Base-by-base conservation (phyloP, 2,113 vertebrate genomes). In the Phaetusa simplex region DNA sequence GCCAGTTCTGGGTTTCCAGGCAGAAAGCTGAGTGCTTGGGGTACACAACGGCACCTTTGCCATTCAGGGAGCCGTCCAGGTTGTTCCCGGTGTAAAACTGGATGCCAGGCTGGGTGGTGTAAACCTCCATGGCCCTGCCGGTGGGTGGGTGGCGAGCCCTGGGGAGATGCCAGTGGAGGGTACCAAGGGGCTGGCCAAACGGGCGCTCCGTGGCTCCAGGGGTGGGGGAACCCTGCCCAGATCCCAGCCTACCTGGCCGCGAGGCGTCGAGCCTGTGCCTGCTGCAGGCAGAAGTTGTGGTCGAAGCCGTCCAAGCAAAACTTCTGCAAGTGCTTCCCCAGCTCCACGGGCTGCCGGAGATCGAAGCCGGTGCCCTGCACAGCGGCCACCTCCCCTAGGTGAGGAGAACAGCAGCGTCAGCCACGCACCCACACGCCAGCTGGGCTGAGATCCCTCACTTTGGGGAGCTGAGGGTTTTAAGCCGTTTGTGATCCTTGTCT, bases 41-140 rank as follows among this genome's bases (percentile, higher is more conserved):
- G 77, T 99, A 99, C 0, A 53, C 21, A 1, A 80, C 67, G 10
- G 97, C 98, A 1, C 88, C 98, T 98, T 99, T 99, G 62, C 99
- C 99, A 58, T 86, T 95, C 49, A 99, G 77, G 2, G 98, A 98
- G 43, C 98, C 99, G 17, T 99, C 99, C 94, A 99, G 98, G 96
- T 98, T 98, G 97, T 99, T 99, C n/a, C 98, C 99, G 0, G 99
- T 99, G 93, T 99, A 99, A 93, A 99, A 99, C 96, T 99, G 99
- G 94, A 99, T 79, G 5, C 99, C 99, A 9, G 99, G 99, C 88
- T 99, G 99, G 50, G 98, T 99, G 90, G 99, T 99, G 55, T 98
- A 98, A 55, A 99, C 98, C 71, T 99, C 98, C 76, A 99, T 97
- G 27, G 98, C 93, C 92, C 99, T 98, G 42, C 99, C 99, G 0